Base-by-base conservation (phyloP, 92 coral and sea anemone species). In the Parazoanthus atlanticus region DNA sequence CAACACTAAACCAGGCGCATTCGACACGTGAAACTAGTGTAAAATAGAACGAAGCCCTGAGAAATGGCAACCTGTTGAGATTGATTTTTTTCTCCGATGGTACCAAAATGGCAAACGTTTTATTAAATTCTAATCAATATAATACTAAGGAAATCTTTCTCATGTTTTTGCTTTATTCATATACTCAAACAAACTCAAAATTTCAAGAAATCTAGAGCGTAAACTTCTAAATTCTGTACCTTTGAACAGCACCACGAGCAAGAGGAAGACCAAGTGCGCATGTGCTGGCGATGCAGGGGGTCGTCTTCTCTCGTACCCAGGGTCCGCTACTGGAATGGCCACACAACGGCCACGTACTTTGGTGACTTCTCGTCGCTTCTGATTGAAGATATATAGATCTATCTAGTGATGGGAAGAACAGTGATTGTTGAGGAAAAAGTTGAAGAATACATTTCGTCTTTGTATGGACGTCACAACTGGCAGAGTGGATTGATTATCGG, bases 191-290 rank as follows among this genome's bases (percentile, higher is more conserved):
- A 84, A 70, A 47, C 66, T 26, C 41, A 74, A 69, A 40, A 69
- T 70, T 47, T 82, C 25, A 64, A 66, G 23, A 33, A 71, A 84
- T 16, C 67, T 8, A 17, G 0, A 17, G 13, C 29, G 1, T 43
- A 6, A 46, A 15, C 25, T 17, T 19, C 66, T 10, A 70, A 16
- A 84, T 5, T 21, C 29, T 19, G 28, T 84, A 87, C 89, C 92
- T 91, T 91, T 70, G 58, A 88, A 86, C 90, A 93, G 92, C 92
- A 95, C 99, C 98, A 97, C 98, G 96, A 94, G 98, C 88, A 86
- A 92, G 96, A 96, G 93, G 95, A 79, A 54, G 85, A 76, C 86
- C 11, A 6, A 84, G 16, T 79, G 92, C 98, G 99, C 99, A 94
- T 94, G 99, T 88, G 93, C 85, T 23, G 82, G 40, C 91, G 36